Percentiles rank a stretch among this genome's conserved stretches.
Evolutionary conservation across 2,888 invertebrate species (phyloP).

Genomic region (Orgyia antiqua): DNA sequence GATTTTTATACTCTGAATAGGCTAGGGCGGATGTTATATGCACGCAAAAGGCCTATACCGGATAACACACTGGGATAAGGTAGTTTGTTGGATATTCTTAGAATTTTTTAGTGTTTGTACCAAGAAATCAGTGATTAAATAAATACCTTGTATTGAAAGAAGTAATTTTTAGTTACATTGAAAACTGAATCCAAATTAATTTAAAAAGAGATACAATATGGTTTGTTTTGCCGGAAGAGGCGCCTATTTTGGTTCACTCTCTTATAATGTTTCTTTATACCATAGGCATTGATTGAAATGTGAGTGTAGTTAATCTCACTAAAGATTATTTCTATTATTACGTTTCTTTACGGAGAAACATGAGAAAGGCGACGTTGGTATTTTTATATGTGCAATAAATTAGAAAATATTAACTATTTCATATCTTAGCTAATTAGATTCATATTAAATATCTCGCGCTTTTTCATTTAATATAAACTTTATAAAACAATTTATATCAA

Average conservation of each 20-base stretch:
- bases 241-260: conserved; percentile 43
- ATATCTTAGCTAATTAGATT: conserved; percentile 74
- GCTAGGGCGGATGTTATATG: no score
- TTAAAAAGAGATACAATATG: conserved; percentile 34
- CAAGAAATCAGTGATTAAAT: no score
- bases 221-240: conserved; percentile 44
- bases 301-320: conserved; percentile 21
- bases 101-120: no score
- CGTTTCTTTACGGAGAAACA: conserved; percentile 26
- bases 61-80: no score
- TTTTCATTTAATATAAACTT: conserved; percentile 51
- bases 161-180: conserved; percentile 9
- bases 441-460: conserved; percentile 59
- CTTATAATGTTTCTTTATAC: conserved; percentile 35
- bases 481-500: conserved; percentile 39
- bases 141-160: no score
- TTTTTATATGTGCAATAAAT: conserved; percentile 75
- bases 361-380: conserved; percentile 45
- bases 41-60: no score
- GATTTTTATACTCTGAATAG: no score
- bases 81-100: no score
- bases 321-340: conserved; percentile 25
- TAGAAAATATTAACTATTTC: conserved; percentile 58
- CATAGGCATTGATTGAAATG: conserved; percentile 38
- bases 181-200: conserved; percentile 37